Evolutionary conservation across 2,888 invertebrate species (phyloP).

Genomic region (Dryobotodes eremita): DNA sequence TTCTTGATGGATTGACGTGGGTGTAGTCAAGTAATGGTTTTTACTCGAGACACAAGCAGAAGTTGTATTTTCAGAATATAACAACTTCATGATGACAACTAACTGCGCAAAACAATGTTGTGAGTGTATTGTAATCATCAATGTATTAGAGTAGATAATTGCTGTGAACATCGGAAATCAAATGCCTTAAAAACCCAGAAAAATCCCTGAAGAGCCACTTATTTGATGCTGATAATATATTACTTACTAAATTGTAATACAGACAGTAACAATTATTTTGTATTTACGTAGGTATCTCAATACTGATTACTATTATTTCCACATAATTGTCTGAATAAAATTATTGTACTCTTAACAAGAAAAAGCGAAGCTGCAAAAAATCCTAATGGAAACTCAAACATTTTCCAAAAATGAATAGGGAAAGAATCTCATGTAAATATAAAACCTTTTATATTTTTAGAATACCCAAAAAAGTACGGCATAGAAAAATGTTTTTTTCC

Average conservation of each 20-base stretch:
- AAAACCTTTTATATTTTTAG: conserved; percentile 43
- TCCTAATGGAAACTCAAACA: not conserved
- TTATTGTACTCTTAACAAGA: not conserved
- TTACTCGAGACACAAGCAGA: not conserved
- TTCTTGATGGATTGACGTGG: too few species aligned
- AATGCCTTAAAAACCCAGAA: too few species aligned
- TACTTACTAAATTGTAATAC: not conserved
- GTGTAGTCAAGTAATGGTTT: not conserved
- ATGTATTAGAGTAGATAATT: not conserved
- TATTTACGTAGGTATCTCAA: too few species aligned
- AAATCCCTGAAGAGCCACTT: not conserved
- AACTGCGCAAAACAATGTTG: not conserved
- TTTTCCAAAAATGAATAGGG: conserved; percentile 27
- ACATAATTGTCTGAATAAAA: not conserved
- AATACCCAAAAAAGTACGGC: conserved; percentile 18
- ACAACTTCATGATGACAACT: not conserved
- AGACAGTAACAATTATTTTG: not conserved
- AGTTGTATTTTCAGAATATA: not conserved
- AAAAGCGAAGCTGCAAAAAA: conserved; percentile 12
- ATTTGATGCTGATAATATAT: not conserved
- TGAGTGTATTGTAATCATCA: not conserved
- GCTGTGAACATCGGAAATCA: not conserved
- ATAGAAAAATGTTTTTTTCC: conserved; percentile 49
- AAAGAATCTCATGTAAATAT: conserved; percentile 38
- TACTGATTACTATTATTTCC: not conserved